These are phyloP conservation scores for Drosophila macrothrix DNA, from an alignment of 2,888 invertebrate species.

Conservation along the genomic window DNA sequence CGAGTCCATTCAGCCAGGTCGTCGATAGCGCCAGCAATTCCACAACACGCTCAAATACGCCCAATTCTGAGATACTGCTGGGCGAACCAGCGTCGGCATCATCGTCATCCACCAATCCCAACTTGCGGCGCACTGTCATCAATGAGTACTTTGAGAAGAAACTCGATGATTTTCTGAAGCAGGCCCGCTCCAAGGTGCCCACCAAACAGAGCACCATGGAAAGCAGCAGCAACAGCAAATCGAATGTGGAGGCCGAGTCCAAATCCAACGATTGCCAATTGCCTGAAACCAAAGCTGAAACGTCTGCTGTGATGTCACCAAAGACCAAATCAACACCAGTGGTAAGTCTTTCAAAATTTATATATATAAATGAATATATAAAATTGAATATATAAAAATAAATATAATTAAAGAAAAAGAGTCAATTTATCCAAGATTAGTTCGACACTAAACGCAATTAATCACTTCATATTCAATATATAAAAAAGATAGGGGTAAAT, in stretches of 20 bases:
- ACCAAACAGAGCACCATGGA: neutral
- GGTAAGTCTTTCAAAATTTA: slow-evolving; percentile 64
- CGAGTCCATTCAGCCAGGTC: slow-evolving; percentile 80
- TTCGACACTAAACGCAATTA: too few species aligned
- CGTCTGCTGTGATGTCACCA: neutral
- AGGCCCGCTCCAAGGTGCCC: slow-evolving; percentile 75
- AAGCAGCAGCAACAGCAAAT: slow-evolving; percentile 7
- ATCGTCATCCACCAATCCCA: slow-evolving; percentile 33
- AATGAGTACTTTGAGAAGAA: slow-evolving; percentile 81
- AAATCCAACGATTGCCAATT: slow-evolving; percentile 5
- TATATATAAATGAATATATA: neutral
- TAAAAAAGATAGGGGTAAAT: too few species aligned
- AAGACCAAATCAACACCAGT: slow-evolving; percentile 66
- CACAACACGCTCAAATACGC: slow-evolving; percentile 75
- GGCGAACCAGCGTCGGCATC: slow-evolving; percentile 17
- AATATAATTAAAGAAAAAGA: too few species aligned
- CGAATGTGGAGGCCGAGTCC: neutral
- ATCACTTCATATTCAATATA: too few species aligned
- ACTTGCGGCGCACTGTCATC: slow-evolving; percentile 64
- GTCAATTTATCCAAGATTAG: too few species aligned
- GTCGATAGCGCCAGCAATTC: slow-evolving; percentile 77
- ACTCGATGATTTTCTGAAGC: slow-evolving; percentile 82
- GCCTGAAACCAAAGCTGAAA: neutral
- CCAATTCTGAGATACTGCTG: slow-evolving; percentile 44
- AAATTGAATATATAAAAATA: too few species aligned